Conservation (phyloP, 1,140 invertebrate genomes). For the Gonioctena quinquepunctata region DNA sequence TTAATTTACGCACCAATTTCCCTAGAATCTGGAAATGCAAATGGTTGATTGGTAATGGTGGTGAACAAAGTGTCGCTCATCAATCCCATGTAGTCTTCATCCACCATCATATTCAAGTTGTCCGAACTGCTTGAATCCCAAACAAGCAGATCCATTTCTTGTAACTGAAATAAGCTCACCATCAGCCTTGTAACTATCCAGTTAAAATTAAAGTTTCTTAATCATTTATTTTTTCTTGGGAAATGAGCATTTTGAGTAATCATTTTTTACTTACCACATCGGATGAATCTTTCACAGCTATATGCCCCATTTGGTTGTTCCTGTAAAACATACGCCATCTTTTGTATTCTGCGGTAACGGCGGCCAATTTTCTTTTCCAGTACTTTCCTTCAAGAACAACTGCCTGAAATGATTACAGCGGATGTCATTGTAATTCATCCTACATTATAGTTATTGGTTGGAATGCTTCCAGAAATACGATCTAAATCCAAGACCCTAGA, state of each 20-base stretch:
- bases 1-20: constrained; percentile 80
- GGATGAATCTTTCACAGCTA: constrained; percentile 72
- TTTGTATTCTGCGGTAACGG: constrained; percentile 98
- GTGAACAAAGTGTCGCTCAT: constrained; percentile 91
- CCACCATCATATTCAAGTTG: constrained; percentile 76
- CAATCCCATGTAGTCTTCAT: constrained; percentile 87
- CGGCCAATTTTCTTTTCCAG: constrained; percentile 96
- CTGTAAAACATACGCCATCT: constrained; percentile 97
- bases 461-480: no score
- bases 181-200: no score
- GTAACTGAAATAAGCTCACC: constrained; percentile 66
- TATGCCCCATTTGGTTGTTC: constrained; percentile 77
- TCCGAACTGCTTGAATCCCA: constrained; percentile 69
- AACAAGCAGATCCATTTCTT: constrained; percentile 78
- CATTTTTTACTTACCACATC: constrained; percentile 70
- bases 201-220: no score
- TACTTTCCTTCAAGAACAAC: constrained; percentile 97
- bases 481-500: no score
- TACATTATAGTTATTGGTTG: no score
- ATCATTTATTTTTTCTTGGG: no score
- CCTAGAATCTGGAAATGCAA: constrained; percentile 94
- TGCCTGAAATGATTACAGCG: constrained; percentile 66
- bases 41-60: constrained; percentile 87
- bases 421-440: neutral
- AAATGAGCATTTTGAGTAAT: no score